Percentiles rank a stretch among this genome's conserved stretches.
phyloP scores from a whole-genome alignment of 1,140 invertebrate species.

The Aphelinus atriplicis region DNA sequence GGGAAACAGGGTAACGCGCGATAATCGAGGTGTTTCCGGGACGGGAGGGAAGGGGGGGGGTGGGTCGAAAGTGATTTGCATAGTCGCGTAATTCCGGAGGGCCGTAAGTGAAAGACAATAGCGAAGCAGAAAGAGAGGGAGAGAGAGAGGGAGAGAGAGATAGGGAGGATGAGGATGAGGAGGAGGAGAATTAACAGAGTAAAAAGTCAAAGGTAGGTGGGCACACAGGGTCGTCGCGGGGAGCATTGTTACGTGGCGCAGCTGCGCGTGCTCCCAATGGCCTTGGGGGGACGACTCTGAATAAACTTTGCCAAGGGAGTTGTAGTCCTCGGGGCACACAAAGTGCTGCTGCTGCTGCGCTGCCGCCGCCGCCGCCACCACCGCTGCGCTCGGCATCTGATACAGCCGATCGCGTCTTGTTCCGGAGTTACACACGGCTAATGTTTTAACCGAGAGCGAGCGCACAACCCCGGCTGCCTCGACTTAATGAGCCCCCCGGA shows the following conservation, averaged over 20 bases:
- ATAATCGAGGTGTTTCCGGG: too few species aligned
- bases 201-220: background rate
- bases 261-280: conserved; percentile 3
- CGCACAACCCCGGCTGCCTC: background rate
- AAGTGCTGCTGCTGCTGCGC: conserved; percentile 12
- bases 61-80: too few species aligned
- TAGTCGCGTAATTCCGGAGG: too few species aligned
- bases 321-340: conserved; percentile 40
- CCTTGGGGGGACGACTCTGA: conserved; percentile 25
- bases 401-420: conserved; percentile 48
- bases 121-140: too few species aligned
- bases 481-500: too few species aligned
- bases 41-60: too few species aligned
- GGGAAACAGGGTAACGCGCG: too few species aligned
- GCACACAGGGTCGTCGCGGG: background rate
- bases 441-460: conserved; percentile 18
- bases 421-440: conserved; percentile 25
- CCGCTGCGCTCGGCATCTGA: conserved; percentile 40
- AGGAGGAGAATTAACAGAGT: too few species aligned
- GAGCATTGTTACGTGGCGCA: background rate
- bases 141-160: background rate
- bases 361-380: too few species aligned
- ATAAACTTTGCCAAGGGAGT: conserved; percentile 45
- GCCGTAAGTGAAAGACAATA: background rate
- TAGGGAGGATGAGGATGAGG: background rate